These are phyloP conservation scores for Pygoscelis adeliae DNA, from an alignment of 2,113 vertebrate species.

Conservation along the genomic window DNA sequence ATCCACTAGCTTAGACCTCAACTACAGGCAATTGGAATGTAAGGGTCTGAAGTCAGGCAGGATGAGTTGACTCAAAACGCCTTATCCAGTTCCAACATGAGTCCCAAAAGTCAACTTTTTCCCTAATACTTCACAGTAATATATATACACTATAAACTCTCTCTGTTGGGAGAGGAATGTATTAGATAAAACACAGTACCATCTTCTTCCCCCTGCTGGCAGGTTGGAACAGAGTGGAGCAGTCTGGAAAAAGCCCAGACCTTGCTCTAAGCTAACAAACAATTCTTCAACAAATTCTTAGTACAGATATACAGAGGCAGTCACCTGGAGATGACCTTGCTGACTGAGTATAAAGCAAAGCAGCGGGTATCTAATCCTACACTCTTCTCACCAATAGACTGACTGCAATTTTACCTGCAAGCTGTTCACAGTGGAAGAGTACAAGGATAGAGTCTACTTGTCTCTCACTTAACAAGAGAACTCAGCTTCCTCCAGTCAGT, in stretches of 20 bases:
- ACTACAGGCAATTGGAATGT: background rate
- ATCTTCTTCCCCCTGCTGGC: background rate
- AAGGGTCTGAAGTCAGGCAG: background rate
- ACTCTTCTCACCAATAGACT: background rate
- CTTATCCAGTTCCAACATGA: background rate
- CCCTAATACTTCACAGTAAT: background rate
- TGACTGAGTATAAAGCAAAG: background rate
- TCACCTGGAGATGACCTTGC: background rate
- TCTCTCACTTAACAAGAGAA: background rate
- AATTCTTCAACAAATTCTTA: background rate
- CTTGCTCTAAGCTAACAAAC: background rate
- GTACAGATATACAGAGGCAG: background rate
- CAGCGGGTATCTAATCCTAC: background rate
- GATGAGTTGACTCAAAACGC: background rate
- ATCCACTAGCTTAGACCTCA: background rate
- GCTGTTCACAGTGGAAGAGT: background rate
- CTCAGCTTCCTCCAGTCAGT: background rate
- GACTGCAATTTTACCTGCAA: background rate
- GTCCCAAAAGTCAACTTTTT: background rate
- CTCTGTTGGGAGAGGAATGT: background rate
- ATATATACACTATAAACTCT: background rate
- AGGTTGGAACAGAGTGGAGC: background rate
- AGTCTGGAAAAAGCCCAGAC: background rate
- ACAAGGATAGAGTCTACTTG: background rate
- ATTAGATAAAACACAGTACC: background rate